Evolutionary conservation across 2,888 invertebrate species (phyloP), one percentile per base, ranked within the genome.

Genomic region (Cybosia mesomella): DNA sequence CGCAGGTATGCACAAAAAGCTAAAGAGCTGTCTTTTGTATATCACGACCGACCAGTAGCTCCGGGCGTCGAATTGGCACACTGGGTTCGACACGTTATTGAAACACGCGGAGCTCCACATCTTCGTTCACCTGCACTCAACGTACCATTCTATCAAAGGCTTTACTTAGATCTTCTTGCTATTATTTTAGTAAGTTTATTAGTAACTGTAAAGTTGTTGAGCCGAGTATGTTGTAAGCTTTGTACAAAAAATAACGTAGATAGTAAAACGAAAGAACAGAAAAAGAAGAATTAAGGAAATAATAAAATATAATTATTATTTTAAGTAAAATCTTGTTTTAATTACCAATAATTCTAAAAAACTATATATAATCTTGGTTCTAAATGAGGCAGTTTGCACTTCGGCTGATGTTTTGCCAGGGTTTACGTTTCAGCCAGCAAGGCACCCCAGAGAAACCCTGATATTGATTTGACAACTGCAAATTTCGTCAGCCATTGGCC

Each of bases 41-140:
- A 85, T 73, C 89, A 89, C 75, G 83, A 89, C 72, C 76, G 90
- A 0, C 83, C 82, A 7, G 67, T 76, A 15, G 49, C 76, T 0
- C 90, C 89, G 0, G 84, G 83, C 10, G 70, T 53, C 8, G 87
- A 88, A 71, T 24, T 90, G 60, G 81, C 83, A 13, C 85, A 87
- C 71, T 89, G 89, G 88, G 83, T 83, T 22, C 84, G 85, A 43
- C 87, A 88, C 75, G 89, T 88, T 58, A 76, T 85, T 18, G 74
- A 73, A 21, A 88, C 87, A 0, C 57, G 76, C 0, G 89, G 89
- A 4, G 89, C 89, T 0, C 79, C 72, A 3, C 87, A 89, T 74
- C 82, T 90, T 4, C 86, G 87, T 64, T 88, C 89, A 0, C 83
- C 81, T 0, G 88, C 87, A 0, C 80, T 88, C 2, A 21, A 70